Conservation (phyloP, 1,140 invertebrate genomes). For the Eupeodes corollae region DNA sequence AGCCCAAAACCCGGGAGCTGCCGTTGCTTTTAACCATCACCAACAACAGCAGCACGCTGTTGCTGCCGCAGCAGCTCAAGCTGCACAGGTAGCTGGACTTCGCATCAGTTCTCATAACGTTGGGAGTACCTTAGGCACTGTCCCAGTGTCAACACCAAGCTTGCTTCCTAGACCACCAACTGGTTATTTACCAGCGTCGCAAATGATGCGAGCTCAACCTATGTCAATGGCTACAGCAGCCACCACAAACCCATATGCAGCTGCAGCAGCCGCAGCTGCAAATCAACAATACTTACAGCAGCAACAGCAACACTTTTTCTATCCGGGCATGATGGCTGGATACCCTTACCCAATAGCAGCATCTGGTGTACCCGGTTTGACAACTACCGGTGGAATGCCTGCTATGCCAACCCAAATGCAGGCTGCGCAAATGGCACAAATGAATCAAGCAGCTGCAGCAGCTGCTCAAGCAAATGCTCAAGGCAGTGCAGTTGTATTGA, state of each 20-base stretch:
- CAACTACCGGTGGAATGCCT: constrained; percentile 16
- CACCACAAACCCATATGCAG: constrained; percentile 12
- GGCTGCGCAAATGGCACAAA: background rate
- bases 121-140: too few species aligned
- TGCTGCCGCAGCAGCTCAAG: constrained; percentile 10
- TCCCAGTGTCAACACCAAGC: constrained; percentile 14
- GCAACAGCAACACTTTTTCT: constrained; percentile 17
- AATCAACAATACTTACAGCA: constrained; percentile 5
- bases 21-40: constrained; percentile 13
- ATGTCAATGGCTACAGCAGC: constrained; percentile 41
- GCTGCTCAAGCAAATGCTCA: constrained; percentile 34
- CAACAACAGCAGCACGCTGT: constrained; percentile 16
- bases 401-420: constrained; percentile 14
- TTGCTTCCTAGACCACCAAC: constrained; percentile 36
- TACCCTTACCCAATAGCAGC: constrained; percentile 11
- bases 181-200: constrained; percentile 44
- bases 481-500: constrained; percentile 52
- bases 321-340: constrained; percentile 23
- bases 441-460: constrained; percentile 16
- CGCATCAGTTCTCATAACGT: too few species aligned
- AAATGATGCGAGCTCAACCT: constrained; percentile 39
- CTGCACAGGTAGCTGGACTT: constrained; percentile 9
- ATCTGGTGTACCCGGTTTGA: constrained; percentile 14
- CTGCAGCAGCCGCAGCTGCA: constrained; percentile 14
- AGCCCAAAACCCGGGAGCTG: constrained; percentile 26